These are phyloP conservation scores for Leptopterna dolabrata DNA, from an alignment of 2,888 invertebrate species.

Conservation along the genomic window DNA sequence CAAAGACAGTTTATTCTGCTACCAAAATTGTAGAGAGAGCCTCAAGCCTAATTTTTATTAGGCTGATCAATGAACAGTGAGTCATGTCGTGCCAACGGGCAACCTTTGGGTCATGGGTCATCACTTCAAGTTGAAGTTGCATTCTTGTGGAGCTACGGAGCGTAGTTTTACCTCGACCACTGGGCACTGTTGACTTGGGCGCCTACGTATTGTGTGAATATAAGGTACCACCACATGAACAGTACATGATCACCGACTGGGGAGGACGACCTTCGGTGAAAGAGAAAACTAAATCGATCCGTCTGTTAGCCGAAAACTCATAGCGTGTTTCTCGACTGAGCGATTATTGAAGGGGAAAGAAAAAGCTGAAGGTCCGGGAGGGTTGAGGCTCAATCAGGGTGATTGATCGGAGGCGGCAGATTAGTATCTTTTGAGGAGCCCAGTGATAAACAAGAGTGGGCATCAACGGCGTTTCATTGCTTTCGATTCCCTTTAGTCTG, in stretches of 20 bases:
- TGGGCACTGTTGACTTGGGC: too few relatives aligned
- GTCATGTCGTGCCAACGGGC: too few relatives aligned
- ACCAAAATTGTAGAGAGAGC: too few relatives aligned
- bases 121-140: too few relatives aligned
- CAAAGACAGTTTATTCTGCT: too few relatives aligned
- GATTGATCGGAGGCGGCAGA: constrained; percentile 21
- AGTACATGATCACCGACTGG: background rate
- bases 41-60: too few relatives aligned
- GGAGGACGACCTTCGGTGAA: background rate
- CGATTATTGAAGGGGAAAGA: constrained; percentile 12
- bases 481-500: background rate
- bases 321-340: background rate
- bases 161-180: too few relatives aligned
- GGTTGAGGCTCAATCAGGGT: constrained; percentile 1
- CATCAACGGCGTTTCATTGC: constrained; percentile 10
- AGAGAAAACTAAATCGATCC: constrained; percentile 12
- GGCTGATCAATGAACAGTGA: too few relatives aligned
- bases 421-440: constrained; percentile 24
- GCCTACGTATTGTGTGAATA: too few relatives aligned
- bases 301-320: constrained; percentile 8
- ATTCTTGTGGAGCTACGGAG: too few relatives aligned
- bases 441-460: constrained; percentile 18
- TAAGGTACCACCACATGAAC: too few relatives aligned
- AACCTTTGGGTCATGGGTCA: too few relatives aligned
- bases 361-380: background rate